Conservation (phyloP, 2,113 vertebrate genomes). For the Colaptes auratus region DNA sequence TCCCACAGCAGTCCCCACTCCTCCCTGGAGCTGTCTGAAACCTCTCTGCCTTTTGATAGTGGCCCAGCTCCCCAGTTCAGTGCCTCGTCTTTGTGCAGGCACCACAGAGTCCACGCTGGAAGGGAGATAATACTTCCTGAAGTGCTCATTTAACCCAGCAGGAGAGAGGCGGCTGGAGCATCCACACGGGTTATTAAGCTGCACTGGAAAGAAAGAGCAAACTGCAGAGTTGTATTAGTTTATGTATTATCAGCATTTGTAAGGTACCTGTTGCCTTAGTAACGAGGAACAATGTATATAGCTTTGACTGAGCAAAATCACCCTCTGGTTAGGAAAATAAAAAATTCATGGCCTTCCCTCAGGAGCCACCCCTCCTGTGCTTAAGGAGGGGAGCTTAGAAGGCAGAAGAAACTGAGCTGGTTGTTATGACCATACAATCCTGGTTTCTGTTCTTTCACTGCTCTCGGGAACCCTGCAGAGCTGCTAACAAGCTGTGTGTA, state of each 20-base stretch:
- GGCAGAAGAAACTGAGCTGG: conserved; percentile 28
- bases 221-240: conserved; percentile 30
- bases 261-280: conserved; percentile 45
- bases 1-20: neutral
- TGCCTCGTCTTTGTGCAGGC: conserved; percentile 41
- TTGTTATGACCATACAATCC: conserved; percentile 33
- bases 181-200: conserved; percentile 32
- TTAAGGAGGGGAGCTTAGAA: neutral
- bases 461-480: conserved; percentile 7
- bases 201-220: conserved; percentile 29
- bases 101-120: neutral
- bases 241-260: conserved; percentile 34
- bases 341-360: conserved; percentile 44
- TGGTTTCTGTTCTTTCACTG: neutral
- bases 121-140: conserved; percentile 62
- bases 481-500: conserved; percentile 41
- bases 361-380: neutral
- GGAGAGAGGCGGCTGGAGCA: conserved; percentile 35
- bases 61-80: conserved; percentile 37
- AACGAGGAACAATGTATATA: conserved; percentile 15
- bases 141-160: conserved; percentile 55
- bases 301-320: conserved; percentile 23
- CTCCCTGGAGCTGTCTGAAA: conserved; percentile 30
- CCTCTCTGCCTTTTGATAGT: conserved; percentile 24
- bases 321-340: conserved; percentile 34